Evolutionary conservation across 2,113 vertebrate species (phyloP).

Genomic region (zebrafish (Danio rerio)): GRCz12tu NC_133189.1:42587001-42587500

Average conservation of each 20-base stretch:
- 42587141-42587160: constrained; percentile 18
- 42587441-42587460: too few relatives aligned
- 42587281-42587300: neutral
- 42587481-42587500: too few relatives aligned
- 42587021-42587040: neutral
- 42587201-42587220: constrained; percentile 5
- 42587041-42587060: neutral
- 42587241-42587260: constrained; percentile 13
- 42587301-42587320: constrained; percentile 1
- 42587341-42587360: neutral
- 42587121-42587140: neutral
- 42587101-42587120: constrained; percentile 10
- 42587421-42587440: too few relatives aligned
- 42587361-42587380: neutral
- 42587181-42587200: neutral
- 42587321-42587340: neutral
- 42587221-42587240: constrained; percentile 14
- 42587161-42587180: constrained; percentile 2
- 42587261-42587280: neutral
- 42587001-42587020: neutral
- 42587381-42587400: neutral
- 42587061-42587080: neutral
- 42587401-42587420: neutral
- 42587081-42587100: neutral
- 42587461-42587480: too few relatives aligned